Evolutionary conservation across 2,888 invertebrate genomes (phyloP).

Genomic region (Cosmopolites sordidus): DNA sequence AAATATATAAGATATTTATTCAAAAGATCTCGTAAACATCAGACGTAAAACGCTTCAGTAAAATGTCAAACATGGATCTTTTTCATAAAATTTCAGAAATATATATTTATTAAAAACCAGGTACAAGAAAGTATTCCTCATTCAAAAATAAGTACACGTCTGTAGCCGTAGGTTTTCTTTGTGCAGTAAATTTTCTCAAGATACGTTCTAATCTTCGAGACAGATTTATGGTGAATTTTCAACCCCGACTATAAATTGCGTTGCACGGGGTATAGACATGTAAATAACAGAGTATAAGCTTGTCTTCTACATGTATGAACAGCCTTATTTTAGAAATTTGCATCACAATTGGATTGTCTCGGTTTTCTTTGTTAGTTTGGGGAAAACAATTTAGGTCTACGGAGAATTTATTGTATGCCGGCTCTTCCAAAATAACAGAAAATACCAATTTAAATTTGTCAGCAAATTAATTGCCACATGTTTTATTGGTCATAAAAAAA

Average conservation of each 20-base stretch:
- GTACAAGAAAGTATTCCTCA: constrained; percentile 6
- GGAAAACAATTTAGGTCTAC: constrained; percentile 25
- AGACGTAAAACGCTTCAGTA: no score
- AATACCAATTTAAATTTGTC: neutral
- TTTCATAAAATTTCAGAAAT: constrained; percentile 2
- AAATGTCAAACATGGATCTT: constrained; percentile 1
- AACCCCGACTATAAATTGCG: constrained; percentile 22
- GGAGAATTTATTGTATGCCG: constrained; percentile 15
- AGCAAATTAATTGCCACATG: no score
- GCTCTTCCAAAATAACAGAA: neutral
- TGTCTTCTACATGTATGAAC: constrained; percentile 22
- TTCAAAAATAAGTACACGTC: constrained; percentile 7
- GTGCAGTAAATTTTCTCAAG: constrained; percentile 18
- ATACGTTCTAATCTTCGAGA: constrained; percentile 22
- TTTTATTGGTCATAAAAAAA: no score
- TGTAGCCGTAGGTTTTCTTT: constrained; percentile 13
- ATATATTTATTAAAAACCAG: constrained; percentile 14
- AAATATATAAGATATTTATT: no score
- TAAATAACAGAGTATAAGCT: constrained; percentile 23
- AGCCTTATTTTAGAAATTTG: constrained; percentile 26
- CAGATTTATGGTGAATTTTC: constrained; percentile 25
- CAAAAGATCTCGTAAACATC: no score
- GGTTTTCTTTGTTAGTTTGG: constrained; percentile 24
- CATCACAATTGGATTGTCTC: constrained; percentile 26
- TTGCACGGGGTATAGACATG: constrained; percentile 23